Percentiles rank a stretch among this genome's conserved stretches.
Conservation (phyloP, 1,140 invertebrate genomes). For the Glomeris maerens region DNA sequence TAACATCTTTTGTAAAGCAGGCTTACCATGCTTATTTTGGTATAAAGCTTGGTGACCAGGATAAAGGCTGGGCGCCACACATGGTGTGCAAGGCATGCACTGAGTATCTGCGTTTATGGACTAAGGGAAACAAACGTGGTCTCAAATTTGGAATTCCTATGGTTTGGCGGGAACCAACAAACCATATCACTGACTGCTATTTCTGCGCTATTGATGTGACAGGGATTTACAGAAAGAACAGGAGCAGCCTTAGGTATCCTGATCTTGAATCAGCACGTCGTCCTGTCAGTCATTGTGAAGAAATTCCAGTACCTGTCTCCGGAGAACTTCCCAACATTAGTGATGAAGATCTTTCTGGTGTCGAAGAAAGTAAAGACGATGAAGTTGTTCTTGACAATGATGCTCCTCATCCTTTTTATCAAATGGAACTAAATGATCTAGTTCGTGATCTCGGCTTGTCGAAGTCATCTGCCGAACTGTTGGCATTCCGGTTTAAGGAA, state of each 20-base stretch:
- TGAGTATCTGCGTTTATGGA: neutral
- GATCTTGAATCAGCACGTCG: conserved; percentile 16
- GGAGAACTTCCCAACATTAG: conserved; percentile 7
- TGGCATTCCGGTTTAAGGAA: conserved; percentile 12
- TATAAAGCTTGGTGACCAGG: conserved; percentile 2
- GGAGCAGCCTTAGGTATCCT: conserved; percentile 19
- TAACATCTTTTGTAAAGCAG: conserved; percentile 14
- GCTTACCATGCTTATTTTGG: conserved; percentile 16
- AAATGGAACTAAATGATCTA: conserved; percentile 24
- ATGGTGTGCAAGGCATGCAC: neutral
- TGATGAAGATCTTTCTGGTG: neutral
- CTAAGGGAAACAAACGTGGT: neutral
- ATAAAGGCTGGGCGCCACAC: conserved; percentile 12
- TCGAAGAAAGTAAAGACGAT: conserved; percentile 3
- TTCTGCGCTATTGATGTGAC: conserved; percentile 22
- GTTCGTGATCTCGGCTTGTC: conserved; percentile 12
- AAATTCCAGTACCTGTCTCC: conserved; percentile 12
- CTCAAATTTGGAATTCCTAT: conserved; percentile 5
- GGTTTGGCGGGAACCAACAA: conserved; percentile 25
- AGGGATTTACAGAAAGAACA: conserved; percentile 20
- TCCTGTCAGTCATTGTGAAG: conserved; percentile 14
- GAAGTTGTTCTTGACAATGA: neutral
- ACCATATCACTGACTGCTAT: conserved; percentile 37
- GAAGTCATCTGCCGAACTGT: conserved; percentile 11
- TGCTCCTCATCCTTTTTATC: conserved; percentile 14